Evolutionary conservation across 2,113 vertebrate species (phyloP), one percentile per base, ranked within the genome.

Genomic region (Typhlomys cinereus): DNA sequence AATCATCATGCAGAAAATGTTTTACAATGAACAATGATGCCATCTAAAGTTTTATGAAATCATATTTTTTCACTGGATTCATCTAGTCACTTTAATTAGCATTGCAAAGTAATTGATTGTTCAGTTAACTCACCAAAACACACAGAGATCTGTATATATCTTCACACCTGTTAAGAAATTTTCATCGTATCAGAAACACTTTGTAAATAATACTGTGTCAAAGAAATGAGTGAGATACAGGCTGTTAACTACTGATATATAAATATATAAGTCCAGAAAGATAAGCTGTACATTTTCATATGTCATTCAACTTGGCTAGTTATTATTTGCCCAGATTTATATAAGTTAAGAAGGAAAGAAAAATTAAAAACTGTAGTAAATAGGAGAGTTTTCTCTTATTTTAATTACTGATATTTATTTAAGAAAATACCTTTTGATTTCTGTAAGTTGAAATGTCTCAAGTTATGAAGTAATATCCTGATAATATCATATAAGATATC

Each of bases 11-110:
- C 48, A n/a, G n/a, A n/a, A n/a, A n/a, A n/a, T n/a, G 89, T 94
- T 97, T 96, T 97, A 62, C 80, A 95, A 96, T 96, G 96, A 91
- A 90, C 97, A 57, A 14, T 57, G 54, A 57, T 96, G 96, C 94
- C 41, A 50, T 96, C 96, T 82, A 95, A 81, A 92, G 95, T 75
- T 97, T 97, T 97, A 94, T 95, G 97, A 95, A 94, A 96, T 12
- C 89, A 66, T 95, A 95, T 96, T 50, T 90, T 97, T 87, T 21
- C n/a, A 92, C 91, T 95, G 88, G 61, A 88, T 87, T n/a, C 62
- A 57, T 4, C 36, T 57, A 57, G 21, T 21, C 15, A 21, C 21
- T 57, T 57, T 57, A 14, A 57, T 57, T 57, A 57, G 21, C 4
- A 14, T 57, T 14, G 54, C 21, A 14, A 57, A 57, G 54, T n/a